Percentiles rank a stretch among this genome's conserved stretches.
phyloP scores from a whole-genome alignment of 2,113 vertebrate genomes.

The Macquaria australasica region DNA sequence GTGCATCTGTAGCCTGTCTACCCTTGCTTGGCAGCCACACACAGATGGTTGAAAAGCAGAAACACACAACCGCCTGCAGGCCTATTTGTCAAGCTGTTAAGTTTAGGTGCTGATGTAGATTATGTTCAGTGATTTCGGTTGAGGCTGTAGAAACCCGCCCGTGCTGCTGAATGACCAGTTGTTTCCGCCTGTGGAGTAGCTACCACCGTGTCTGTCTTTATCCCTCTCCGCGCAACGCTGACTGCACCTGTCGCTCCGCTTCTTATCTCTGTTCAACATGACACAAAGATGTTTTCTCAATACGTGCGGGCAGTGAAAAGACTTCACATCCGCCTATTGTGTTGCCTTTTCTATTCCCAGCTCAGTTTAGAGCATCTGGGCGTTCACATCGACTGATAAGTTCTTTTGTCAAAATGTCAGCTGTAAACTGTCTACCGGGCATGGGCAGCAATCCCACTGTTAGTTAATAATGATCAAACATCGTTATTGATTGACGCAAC shows the following conservation, averaged over 20 bases:
- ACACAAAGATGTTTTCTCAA: conserved; percentile 28
- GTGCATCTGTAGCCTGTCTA: conserved; percentile 35
- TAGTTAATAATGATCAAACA: conserved; percentile 37
- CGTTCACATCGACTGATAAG: conserved; percentile 29
- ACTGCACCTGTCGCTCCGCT: conserved; percentile 68
- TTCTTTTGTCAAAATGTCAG: conserved; percentile 52
- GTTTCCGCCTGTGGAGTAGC: conserved; percentile 3
- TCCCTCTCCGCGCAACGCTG: conserved; percentile 19
- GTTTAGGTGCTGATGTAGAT: conserved; percentile 4
- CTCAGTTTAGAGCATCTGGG: not conserved
- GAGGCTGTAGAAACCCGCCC: not conserved
- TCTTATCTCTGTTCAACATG: conserved; percentile 49
- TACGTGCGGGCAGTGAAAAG: conserved; percentile 35
- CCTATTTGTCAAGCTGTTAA: conserved; percentile 12
- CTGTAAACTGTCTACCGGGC: not conserved
- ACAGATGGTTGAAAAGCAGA: conserved; percentile 19
- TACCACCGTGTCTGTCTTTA: not conserved
- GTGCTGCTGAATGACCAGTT: not conserved
- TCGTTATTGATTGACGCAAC: conserved; percentile 19
- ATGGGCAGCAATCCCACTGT: not conserved
- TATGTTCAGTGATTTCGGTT: not conserved
- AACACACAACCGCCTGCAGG: conserved; percentile 1
- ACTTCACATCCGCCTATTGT: conserved; percentile 41
- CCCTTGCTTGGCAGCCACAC: conserved; percentile 20
- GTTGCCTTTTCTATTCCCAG: conserved; percentile 1